Percentiles rank a stretch among this genome's conserved stretches.
Conservation (phyloP, 2,888 invertebrate species). For the Microchrysa polita region DNA sequence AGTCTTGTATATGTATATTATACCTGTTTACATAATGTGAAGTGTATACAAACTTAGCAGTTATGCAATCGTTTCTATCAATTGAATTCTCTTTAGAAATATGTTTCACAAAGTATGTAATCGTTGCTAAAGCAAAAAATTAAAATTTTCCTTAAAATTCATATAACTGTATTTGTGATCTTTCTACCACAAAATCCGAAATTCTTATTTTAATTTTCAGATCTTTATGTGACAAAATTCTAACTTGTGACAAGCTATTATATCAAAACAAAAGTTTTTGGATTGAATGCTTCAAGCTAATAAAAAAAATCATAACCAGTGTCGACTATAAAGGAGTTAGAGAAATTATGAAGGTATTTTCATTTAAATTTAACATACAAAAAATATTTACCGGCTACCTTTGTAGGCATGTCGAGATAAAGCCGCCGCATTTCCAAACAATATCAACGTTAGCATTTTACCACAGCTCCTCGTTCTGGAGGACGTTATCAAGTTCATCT, state of each 20-base stretch:
- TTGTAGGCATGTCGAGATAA: slow-evolving; percentile 86
- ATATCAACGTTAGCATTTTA: slow-evolving; percentile 80
- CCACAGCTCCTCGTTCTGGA: slow-evolving; percentile 84
- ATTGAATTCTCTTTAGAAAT: too few species aligned
- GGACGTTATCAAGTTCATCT: slow-evolving; percentile 85
- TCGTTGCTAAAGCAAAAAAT: too few species aligned
- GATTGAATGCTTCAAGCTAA: slow-evolving; percentile 86
- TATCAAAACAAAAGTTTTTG: slow-evolving; percentile 87
- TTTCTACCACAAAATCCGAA: not conserved
- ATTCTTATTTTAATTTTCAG: slow-evolving; percentile 62
- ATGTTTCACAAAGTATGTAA: too few species aligned
- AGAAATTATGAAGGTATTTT: slow-evolving; percentile 85
- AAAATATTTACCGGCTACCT: not conserved
- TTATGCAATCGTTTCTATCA: too few species aligned
- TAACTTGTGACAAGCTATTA: slow-evolving; percentile 83
- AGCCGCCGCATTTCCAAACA: slow-evolving; percentile 81
- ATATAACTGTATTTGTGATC: too few species aligned
- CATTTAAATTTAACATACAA: not conserved
- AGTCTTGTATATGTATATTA: too few species aligned
- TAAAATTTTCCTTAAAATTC: too few species aligned
- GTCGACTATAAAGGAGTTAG: slow-evolving; percentile 96
- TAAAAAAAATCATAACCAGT: slow-evolving; percentile 85
- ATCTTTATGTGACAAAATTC: slow-evolving; percentile 85
- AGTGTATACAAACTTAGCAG: too few species aligned
- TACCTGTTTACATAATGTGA: too few species aligned